Percentiles rank a stretch among this genome's conserved stretches.
phyloP scores from a whole-genome alignment of 2,797 vertebrate genomes.

The Poliocrania exsul region DNA sequence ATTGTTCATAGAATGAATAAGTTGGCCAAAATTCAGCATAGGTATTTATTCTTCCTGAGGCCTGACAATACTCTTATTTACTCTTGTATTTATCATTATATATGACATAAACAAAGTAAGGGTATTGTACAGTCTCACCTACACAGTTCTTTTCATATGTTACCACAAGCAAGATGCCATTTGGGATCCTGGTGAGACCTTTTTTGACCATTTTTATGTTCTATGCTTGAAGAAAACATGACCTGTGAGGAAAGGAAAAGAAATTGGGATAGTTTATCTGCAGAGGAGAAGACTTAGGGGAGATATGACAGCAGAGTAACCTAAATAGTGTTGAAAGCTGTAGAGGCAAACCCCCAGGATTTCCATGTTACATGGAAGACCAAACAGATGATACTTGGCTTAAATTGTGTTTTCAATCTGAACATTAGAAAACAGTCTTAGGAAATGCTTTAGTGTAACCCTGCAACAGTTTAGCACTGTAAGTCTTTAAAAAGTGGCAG shows the following conservation, averaged over 20 bases:
- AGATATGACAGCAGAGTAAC: not conserved
- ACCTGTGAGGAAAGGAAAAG: not conserved
- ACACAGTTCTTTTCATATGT: not conserved
- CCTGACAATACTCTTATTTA: not conserved
- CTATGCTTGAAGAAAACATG: not conserved
- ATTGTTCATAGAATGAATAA: not conserved
- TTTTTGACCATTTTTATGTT: not conserved
- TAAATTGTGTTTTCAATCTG: not conserved
- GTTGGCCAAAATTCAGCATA: not conserved
- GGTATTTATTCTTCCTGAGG: not conserved
- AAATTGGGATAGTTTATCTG: not conserved
- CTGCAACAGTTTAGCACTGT: not conserved
- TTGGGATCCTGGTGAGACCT: not conserved
- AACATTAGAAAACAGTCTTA: not conserved
- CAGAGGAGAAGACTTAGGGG: not conserved
- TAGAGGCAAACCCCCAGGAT: not conserved
- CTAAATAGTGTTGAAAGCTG: not conserved
- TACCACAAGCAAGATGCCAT: not conserved
- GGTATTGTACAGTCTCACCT: not conserved
- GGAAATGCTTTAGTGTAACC: not conserved
- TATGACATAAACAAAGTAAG: not conserved
- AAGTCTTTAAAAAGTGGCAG: not conserved
- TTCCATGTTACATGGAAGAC: not conserved
- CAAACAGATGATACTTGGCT: not conserved
- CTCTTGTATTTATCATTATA: not conserved